Conservation (phyloP, 2,797 vertebrate species). For the Nannoperca australis region DNA sequence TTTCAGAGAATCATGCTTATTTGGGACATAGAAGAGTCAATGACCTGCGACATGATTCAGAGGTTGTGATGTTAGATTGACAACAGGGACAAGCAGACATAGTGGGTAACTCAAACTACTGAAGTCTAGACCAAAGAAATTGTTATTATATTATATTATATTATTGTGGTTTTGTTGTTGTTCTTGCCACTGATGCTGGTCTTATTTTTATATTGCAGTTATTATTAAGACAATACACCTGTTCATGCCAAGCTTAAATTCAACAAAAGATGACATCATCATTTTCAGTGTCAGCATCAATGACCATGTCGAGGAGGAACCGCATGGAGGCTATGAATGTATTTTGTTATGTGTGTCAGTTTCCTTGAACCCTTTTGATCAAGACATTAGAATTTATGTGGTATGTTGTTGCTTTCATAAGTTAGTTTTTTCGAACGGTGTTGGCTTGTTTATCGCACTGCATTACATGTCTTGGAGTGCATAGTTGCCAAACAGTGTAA, state of each 20-base stretch:
- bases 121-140: background rate
- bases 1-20: slow-evolving; percentile 1
- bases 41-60: slow-evolving; percentile 35
- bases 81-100: slow-evolving; percentile 25
- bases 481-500: background rate
- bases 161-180: background rate
- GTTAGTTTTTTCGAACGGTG: background rate
- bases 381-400: background rate
- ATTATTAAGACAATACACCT: background rate
- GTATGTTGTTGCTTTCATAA: background rate
- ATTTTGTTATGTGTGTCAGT: background rate
- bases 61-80: slow-evolving; percentile 26
- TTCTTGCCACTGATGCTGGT: background rate
- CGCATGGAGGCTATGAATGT: background rate
- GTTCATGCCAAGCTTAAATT: background rate
- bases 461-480: no score
- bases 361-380: background rate
- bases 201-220: background rate
- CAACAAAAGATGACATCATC: background rate
- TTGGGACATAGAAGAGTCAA: slow-evolving; percentile 24
- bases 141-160: no score
- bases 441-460: background rate
- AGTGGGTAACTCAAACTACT: background rate
- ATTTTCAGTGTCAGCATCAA: background rate
- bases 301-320: no score